A percentile compares a stretch with the other conserved stretches of the same genome.
Conservation (phyloP, 2,113 vertebrate species). For the Lepus americanus region DNA sequence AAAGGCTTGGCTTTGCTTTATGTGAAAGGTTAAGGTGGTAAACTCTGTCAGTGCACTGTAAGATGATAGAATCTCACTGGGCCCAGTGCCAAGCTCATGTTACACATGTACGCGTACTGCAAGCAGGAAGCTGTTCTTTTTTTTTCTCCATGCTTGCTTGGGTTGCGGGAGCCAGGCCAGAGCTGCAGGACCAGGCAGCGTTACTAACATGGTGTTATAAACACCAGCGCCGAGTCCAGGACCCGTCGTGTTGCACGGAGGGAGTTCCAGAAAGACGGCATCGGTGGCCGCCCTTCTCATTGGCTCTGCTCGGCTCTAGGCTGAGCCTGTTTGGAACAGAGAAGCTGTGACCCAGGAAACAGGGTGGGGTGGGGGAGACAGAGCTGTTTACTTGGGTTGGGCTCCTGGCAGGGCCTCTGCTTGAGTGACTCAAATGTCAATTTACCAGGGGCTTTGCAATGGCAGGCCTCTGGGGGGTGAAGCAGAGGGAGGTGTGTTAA, state of each 20-base stretch:
- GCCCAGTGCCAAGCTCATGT: background rate
- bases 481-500: background rate
- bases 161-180: background rate
- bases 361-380: accelerated
- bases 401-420: slow-evolving; percentile 21
- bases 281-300: background rate
- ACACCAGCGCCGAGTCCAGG: background rate
- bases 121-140: background rate
- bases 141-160: background rate
- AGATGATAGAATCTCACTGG: background rate
- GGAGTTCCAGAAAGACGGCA: background rate
- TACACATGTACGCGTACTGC: background rate
- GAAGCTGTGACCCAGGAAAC: background rate
- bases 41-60: background rate
- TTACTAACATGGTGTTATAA: background rate
- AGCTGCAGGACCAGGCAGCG: background rate
- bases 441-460: background rate
- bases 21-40: background rate
- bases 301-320: background rate
- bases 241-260: background rate
- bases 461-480: background rate
- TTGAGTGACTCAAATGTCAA: slow-evolving; percentile 10
- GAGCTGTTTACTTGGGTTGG: slow-evolving; percentile 40
- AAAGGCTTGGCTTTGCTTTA: slow-evolving; percentile 30
- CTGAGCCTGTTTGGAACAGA: background rate